Conservation (phyloP, 2,113 vertebrate genomes). For the Trematomus loennbergii region DNA sequence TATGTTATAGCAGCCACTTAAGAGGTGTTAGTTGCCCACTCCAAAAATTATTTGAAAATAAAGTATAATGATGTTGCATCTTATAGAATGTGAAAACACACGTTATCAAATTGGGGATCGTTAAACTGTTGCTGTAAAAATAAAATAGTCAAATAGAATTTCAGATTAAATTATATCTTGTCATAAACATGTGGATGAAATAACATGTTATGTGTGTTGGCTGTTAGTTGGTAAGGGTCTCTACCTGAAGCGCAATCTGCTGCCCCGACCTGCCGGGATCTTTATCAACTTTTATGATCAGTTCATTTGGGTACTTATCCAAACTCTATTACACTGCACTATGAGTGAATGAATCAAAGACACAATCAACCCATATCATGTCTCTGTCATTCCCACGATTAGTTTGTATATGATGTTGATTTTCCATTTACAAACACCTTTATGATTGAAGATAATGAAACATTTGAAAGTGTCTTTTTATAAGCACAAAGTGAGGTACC, state of each 20-base stretch:
- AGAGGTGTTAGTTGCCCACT: no score
- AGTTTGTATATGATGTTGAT: conserved; percentile 11
- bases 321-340: conserved; percentile 18
- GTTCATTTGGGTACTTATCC: conserved; percentile 18
- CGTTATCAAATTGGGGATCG: no score
- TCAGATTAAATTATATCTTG: no score
- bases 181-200: no score
- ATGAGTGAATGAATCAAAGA: conserved; percentile 11
- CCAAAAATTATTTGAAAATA: no score
- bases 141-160: no score
- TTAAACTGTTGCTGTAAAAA: no score
- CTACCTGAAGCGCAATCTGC: conserved; percentile 33
- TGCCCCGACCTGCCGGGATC: conserved; percentile 40
- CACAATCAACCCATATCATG: not conserved
- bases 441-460: not conserved
- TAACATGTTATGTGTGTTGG: no score
- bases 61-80: no score
- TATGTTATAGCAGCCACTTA: no score
- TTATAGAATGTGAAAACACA: no score
- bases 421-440: conserved; percentile 20
- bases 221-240: not conserved
- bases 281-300: conserved; percentile 47
- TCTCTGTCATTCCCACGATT: not conserved
- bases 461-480: not conserved
- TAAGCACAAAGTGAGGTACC: conserved; percentile 6